These are phyloP conservation scores for Quadroppia sp. DNA, from an alignment of 2,888 invertebrate genomes.

Conservation along the genomic window DNA sequence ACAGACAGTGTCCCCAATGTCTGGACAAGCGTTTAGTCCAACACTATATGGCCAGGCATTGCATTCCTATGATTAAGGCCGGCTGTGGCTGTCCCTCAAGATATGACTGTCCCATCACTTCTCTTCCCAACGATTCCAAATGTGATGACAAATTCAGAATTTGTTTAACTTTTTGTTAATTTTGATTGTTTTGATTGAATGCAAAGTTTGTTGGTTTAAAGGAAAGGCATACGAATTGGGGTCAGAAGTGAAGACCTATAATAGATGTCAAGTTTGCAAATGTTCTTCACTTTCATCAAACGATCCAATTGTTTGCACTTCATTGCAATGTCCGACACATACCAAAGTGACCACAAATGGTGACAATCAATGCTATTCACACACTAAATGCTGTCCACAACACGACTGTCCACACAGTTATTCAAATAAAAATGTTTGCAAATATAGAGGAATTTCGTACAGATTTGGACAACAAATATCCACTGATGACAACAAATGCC, in stretches of 20 bases:
- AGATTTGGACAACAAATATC: conserved; percentile 34
- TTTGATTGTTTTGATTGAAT: background rate
- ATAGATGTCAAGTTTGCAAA: background rate
- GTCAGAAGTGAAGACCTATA: background rate
- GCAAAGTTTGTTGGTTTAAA: conserved; percentile 31
- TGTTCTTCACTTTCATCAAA: conserved; percentile 9
- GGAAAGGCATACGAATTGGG: background rate
- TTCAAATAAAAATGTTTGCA: background rate
- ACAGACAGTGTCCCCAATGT: conserved; percentile 29
- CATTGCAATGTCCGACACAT: conserved; percentile 14
- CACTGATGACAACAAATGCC: background rate
- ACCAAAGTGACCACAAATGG: background rate
- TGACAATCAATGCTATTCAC: conserved; percentile 20
- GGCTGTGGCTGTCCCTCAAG: conserved; percentile 40
- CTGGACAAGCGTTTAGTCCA: conserved; percentile 34
- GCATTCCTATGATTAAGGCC: conserved; percentile 26
- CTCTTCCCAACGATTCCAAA: too few species aligned
- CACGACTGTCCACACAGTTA: conserved; percentile 20
- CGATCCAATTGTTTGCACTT: conserved; percentile 17
- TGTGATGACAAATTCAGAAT: too few species aligned
- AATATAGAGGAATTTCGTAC: conserved; percentile 8
- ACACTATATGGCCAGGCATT: conserved; percentile 30
- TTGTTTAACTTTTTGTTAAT: too few species aligned
- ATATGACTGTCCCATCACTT: conserved; percentile 28
- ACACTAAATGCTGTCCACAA: conserved; percentile 32